phyloP scores from a whole-genome alignment of 2,888 invertebrate species.

The Caradrina kadenii region DNA sequence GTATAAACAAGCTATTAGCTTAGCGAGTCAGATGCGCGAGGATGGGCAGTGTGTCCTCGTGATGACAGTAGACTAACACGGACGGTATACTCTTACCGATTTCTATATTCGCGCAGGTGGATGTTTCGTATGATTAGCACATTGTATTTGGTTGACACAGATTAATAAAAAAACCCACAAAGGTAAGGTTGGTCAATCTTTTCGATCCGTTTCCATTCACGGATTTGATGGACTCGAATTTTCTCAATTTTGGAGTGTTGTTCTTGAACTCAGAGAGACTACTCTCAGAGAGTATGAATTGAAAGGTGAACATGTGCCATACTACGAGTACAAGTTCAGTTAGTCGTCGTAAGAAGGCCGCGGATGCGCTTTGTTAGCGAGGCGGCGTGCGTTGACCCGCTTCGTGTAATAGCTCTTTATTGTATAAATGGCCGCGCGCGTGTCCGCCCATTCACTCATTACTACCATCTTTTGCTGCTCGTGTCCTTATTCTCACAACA shows the following conservation, averaged over 20 bases:
- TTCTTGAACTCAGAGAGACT: not conserved
- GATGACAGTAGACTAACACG: not conserved
- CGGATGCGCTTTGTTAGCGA: conserved; percentile 42
- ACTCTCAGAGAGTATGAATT: not conserved
- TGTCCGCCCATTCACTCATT: conserved; percentile 16
- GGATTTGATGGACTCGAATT: not conserved
- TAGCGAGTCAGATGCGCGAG: not conserved
- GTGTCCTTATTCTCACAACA: not conserved
- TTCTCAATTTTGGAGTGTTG: not conserved
- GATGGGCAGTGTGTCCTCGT: not conserved
- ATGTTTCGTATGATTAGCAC: not conserved
- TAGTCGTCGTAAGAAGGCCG: not conserved
- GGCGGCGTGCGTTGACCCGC: conserved; percentile 41
- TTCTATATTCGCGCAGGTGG: not conserved
- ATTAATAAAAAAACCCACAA: not conserved
- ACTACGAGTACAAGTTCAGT: conserved; percentile 2
- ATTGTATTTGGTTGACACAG: not conserved
- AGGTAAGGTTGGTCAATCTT: not conserved
- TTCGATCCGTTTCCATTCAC: not conserved
- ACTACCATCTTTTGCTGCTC: not conserved
- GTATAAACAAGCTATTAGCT: not conserved
- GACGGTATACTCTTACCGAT: not conserved
- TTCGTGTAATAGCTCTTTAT: conserved; percentile 18
- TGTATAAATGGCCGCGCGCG: conserved; percentile 27
- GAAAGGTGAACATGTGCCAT: not conserved